Base-by-base conservation (phyloP, 2,113 vertebrate species). In the Alectura lathami region DNA sequence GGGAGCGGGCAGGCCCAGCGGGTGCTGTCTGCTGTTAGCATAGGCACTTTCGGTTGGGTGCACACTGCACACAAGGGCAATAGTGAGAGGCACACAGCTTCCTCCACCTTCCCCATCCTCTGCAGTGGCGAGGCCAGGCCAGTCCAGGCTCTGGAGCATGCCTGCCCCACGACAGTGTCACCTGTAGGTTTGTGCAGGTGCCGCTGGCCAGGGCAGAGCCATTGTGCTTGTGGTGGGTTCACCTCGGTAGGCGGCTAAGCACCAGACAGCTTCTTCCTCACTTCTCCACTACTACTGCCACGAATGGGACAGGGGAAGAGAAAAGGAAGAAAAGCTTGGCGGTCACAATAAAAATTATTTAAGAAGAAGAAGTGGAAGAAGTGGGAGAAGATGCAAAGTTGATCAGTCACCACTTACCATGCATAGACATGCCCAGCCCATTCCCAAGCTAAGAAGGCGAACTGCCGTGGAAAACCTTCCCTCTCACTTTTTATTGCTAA, bases 41-140 rank as follows among this genome's bases (percentile, higher is more conserved):
- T 57, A 5, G 0, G 27, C 45, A 38, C 27, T 62, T 20, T 0
- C 4, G 1, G 4, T 40, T 24, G 21, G 45, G 38, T 29, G 13
- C 36, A 3, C 0, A 51, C 20, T 17, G n/a, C 8, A 8, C 0
- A 0, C 8, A 15, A 69, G 32, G 32, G 17, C 27, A 40, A 38
- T 40, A 17, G 36, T 3, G 7, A 69, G 43, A 48, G 24, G 62
- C 1, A 0, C 34, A 24, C 30, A 0, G 3, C 40, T 40, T 54
- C 22, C 74, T 34, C 43, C 2, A 2, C 22, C 22, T 76, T 42
- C 34, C 34, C 9, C 4, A 4, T 60, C 16, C n/a, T 88, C 9
- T 64, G 27, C 2, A 17, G 38, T 17, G 18, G 16, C 22, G 30
- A 40, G 51, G 21, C 22, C 32, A 13, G 12, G 72, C 53, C 40